These are phyloP conservation scores for Atta texana DNA, from an alignment of 1,140 invertebrate species.

Conservation along the genomic window DNA sequence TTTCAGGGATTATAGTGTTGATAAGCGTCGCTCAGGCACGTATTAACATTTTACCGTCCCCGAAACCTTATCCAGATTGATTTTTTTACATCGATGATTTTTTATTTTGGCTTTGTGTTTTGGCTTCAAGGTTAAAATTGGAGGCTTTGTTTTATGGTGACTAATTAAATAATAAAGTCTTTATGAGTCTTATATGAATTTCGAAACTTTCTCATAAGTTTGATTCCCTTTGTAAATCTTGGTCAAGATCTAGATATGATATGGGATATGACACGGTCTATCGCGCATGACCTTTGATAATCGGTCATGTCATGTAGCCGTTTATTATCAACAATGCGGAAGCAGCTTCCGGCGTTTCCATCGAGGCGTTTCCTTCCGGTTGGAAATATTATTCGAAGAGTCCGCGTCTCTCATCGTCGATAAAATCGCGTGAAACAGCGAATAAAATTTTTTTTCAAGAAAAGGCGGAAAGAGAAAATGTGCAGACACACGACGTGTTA, in stretches of 20 bases:
- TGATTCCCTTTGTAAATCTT: not conserved
- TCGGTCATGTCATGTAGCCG: constrained; percentile 39
- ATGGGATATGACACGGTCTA: not conserved
- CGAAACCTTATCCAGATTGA: no score
- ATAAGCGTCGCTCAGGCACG: no score
- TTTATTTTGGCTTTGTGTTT: no score
- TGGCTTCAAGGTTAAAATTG: no score
- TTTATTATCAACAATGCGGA: constrained; percentile 78
- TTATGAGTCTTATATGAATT: not conserved
- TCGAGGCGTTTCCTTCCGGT: constrained; percentile 79
- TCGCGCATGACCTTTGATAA: constrained; percentile 37
- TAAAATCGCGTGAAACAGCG: not conserved
- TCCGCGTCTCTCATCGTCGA: not conserved
- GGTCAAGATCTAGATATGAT: not conserved
- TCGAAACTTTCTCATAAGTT: not conserved
- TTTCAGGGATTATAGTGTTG: no score
- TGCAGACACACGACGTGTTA: constrained; percentile 6
- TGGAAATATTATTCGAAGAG: constrained; percentile 71
- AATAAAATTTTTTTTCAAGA: not conserved
- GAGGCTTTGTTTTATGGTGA: no score
- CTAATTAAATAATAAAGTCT: not conserved
- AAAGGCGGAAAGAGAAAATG: constrained; percentile 30
- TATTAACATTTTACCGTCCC: no score
- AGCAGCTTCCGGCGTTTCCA: constrained; percentile 76
- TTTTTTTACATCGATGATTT: no score